Percentiles rank a stretch among this genome's conserved stretches.
phyloP scores from a whole-genome alignment of 37 sponge, comb jelly and placozoan species.

The Eunapius fragilis region DNA sequence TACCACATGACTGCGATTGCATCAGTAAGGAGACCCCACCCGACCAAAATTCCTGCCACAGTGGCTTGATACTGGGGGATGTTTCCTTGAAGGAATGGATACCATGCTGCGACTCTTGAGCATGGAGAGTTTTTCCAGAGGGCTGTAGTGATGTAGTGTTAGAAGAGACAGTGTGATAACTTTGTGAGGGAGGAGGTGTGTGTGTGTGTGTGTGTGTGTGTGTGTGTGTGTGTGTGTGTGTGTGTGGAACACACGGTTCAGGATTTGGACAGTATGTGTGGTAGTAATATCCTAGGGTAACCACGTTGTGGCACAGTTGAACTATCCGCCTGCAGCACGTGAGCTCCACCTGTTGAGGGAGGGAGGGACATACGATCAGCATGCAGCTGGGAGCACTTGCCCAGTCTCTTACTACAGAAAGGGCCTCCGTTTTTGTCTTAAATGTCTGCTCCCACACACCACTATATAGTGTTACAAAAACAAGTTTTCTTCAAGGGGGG shows the following conservation, averaged over 20 bases:
- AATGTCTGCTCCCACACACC: constrained; percentile 69
- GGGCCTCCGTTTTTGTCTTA: constrained; percentile 45
- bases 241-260: background rate
- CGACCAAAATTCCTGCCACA: background rate
- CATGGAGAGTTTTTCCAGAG: constrained; percentile 1
- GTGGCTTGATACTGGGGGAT: background rate
- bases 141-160: background rate
- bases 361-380: background rate
- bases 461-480: constrained; percentile 14
- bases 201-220: no score
- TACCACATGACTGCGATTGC: background rate
- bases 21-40: background rate
- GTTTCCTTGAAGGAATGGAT: background rate
- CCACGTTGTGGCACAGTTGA: constrained; percentile 24
- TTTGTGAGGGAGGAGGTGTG: no score
- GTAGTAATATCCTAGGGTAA: constrained; percentile 55
- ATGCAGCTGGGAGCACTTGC: background rate
- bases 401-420: constrained; percentile 39
- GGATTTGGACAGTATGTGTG: background rate
- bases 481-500: no score
- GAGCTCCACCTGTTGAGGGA: constrained; percentile 50
- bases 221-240: background rate
- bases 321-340: constrained; percentile 70
- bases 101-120: constrained; percentile 23
- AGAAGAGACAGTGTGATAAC: no score